These are phyloP conservation scores for Stegodyphus mimosarum DNA, from an alignment of 1,140 invertebrate genomes.

Conservation along the genomic window DNA sequence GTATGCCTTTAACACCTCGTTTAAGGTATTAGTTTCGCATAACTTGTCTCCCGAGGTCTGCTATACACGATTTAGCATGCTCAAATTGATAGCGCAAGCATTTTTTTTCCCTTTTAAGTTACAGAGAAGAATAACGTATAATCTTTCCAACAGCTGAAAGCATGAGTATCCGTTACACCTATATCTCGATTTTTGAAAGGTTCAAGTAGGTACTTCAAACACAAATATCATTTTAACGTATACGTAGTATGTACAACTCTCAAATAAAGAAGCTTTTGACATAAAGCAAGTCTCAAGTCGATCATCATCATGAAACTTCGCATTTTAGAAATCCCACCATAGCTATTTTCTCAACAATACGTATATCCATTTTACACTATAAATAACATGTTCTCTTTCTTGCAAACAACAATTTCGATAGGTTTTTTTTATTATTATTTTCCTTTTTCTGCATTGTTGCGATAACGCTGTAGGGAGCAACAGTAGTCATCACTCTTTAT, in stretches of 20 bases:
- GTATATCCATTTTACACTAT: conserved; percentile 10
- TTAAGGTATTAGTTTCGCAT: too few relatives aligned
- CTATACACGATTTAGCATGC: too few relatives aligned
- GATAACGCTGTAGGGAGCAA: conserved; percentile 27
- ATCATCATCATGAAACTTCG: background rate
- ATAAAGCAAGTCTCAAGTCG: background rate
- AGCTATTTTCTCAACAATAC: background rate
- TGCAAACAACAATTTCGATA: background rate
- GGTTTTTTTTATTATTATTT: background rate
- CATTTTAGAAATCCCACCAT: background rate
- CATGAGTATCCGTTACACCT: background rate
- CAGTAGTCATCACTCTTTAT: conserved; percentile 24
- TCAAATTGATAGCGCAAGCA: too few relatives aligned
- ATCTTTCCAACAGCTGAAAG: too few relatives aligned
- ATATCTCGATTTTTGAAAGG: background rate
- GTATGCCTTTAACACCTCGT: too few relatives aligned
- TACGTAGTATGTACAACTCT: too few relatives aligned
- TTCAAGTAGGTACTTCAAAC: background rate
- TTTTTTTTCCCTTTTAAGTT: too few relatives aligned
- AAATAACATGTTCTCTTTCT: background rate
- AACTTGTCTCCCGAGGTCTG: too few relatives aligned
- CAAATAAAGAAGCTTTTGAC: background rate
- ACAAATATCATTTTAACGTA: background rate
- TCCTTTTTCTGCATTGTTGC: conserved; percentile 19
- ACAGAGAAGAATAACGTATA: too few relatives aligned